These are phyloP conservation scores for Columba livia DNA, from an alignment of 2,113 vertebrate species.

Conservation along the genomic window DNA sequence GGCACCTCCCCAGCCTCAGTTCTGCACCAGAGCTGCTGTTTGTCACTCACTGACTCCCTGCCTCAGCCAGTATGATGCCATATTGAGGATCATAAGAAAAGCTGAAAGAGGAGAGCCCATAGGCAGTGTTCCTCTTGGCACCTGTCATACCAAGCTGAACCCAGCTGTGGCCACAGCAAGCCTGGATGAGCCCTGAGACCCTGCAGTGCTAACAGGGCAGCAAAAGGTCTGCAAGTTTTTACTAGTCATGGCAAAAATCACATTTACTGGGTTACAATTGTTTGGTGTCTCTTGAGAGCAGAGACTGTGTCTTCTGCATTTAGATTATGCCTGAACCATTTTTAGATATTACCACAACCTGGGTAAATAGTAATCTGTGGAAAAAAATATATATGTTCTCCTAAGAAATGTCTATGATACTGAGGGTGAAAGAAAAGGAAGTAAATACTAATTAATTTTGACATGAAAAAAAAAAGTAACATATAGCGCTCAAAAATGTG, in stretches of 20 bases:
- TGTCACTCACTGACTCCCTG: not conserved
- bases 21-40: not conserved
- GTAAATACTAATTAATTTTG: not conserved
- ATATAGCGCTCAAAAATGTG: not conserved
- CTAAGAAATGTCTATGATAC: not conserved
- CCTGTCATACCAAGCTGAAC: not conserved
- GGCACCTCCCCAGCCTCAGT: not conserved
- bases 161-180: fast-evolving
- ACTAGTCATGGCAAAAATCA: not conserved
- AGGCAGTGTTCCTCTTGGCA: fast-evolving
- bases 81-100: not conserved
- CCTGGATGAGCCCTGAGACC: not conserved
- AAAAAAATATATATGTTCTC: not conserved
- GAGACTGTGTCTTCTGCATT: not conserved
- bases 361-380: not conserved
- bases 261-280: not conserved
- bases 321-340: not conserved
- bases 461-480: not conserved
- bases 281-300: not conserved
- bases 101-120: not conserved
- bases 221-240: not conserved
- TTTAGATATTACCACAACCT: not conserved
- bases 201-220: not conserved
- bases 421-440: not conserved
- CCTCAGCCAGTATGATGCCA: not conserved